phyloP scores from a whole-genome alignment of 2,113 vertebrate genomes.

The Cebus imitator region DNA sequence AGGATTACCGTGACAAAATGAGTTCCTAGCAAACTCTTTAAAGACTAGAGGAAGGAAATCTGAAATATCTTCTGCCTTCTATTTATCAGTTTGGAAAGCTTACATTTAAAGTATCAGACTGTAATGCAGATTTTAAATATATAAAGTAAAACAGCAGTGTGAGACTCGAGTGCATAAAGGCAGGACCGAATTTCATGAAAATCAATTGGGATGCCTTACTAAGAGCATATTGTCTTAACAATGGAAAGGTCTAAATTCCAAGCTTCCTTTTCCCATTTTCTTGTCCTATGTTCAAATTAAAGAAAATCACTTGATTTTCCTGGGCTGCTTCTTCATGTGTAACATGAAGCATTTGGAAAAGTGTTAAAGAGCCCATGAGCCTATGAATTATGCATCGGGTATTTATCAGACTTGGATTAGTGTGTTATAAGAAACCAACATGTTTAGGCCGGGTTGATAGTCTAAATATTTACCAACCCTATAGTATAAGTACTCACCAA shows the following conservation, averaged over 20 bases:
- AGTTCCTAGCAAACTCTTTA: constrained; percentile 56
- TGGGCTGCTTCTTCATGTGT: background rate
- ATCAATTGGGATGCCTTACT: background rate
- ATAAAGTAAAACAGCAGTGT: background rate
- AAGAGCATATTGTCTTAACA: background rate
- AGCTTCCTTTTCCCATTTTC: background rate
- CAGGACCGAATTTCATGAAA: background rate
- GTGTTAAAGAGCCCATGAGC: background rate
- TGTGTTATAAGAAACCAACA: background rate
- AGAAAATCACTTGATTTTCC: background rate
- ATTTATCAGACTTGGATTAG: background rate
- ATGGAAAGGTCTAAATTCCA: background rate
- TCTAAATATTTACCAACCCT: background rate
- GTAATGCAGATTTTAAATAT: background rate
- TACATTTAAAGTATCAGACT: constrained; percentile 23
- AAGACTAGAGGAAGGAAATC: background rate
- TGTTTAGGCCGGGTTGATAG: background rate
- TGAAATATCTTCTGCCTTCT: background rate
- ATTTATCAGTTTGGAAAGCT: background rate
- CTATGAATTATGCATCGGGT: background rate
- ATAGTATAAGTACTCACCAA: background rate
- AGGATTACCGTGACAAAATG: background rate
- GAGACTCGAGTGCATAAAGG: background rate
- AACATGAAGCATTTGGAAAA: background rate
- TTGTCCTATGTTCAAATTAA: background rate